Evolutionary conservation across 2,797 vertebrate species (phyloP), one percentile per base, ranked within the genome.

Genomic region (Catharus ustulatus): DNA sequence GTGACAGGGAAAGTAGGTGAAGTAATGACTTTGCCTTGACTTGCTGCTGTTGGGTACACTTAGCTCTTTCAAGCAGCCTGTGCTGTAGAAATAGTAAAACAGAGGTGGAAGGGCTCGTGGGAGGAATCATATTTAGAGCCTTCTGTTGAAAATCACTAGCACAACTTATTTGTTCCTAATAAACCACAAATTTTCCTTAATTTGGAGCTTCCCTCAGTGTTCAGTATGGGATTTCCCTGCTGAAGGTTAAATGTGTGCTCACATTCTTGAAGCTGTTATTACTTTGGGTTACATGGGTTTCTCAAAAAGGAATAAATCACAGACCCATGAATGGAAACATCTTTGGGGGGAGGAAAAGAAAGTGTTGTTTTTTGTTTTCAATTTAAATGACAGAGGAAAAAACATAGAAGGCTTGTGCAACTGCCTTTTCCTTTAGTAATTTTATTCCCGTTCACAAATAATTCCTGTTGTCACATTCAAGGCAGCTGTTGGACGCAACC

Each of bases 261-360:
- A 1, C 0, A 0, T 46, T 52, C 34, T 49, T 4, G 3, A 64
- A 34, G 16, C 18, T 66, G 3, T 10, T 10, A 4, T 49, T 59
- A 10, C 38, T 61, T 43, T 20, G 15, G 7, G 6, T 81, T 58
- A 15, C 8, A 1, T 4, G 5, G 6, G 8, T 24, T 83, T 68
- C 29, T 75, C 63, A 24, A n/a, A 57, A 57, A 73, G 57, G 7
- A 54, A 19, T 24, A 8, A 34, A 32, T 83, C 19, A 27, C 78
- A 71, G 55, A 42, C 32, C 13, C 49, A 14, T n/a, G 11, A 43
- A 17, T 36, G 14, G 63, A 81, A 62, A 51, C 21, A 69, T 24
- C 10, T 38, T 32, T 12, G 17, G 32, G 17, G 51, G 4, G 11
- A 59, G 34, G 34, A 52, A 27, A 74, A 76, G 13, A 14, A 7